Evolutionary conservation across 2,113 vertebrate genomes (phyloP), one percentile per base, ranked within the genome.

Genomic region (Coreoperca whiteheadi): DNA sequence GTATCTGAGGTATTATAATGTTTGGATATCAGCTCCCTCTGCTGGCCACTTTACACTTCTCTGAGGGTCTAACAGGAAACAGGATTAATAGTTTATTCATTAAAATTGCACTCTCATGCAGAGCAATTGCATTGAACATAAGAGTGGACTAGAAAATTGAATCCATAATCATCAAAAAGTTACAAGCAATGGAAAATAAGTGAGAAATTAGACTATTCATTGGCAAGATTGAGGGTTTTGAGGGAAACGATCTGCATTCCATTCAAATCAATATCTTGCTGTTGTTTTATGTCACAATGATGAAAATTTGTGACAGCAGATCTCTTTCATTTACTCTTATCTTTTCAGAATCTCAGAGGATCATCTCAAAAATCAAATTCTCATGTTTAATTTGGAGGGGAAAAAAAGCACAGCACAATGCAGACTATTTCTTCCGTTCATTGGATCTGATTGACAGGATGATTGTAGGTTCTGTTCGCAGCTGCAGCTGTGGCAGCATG

Each of bases 1-100:
- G 63, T 37, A 70, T 69, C 25, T 43, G 16, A 60, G 15, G 12
- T 34, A 48, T 60, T 51, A 67, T 81, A 88, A 91, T 85, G 67
- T 73, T 83, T 90, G 84, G 80, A 87, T 83, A 83, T 91, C 66
- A 69, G 91, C 91, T 72, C 93, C 92, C 91, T 92, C 93, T 93
- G 84, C 91, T 93, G 93, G 92, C 7, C 60, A 32, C 2, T 57
- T 65, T 10, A 2, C 2, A 11, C 15, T 25, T 60, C 60, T 48
- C 46, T 32, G 34, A 53, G 21, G 46, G 20, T 37, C 50, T 1
- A n/a, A 85, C 6, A n/a, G 65, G 63, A 75, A 68, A 46, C 6
- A n/a, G 1, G 5, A 43, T 76, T 51, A 61, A 28, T 67, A 74
- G 34, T 51, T 56, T 4, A 41, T 50, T 30, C 50, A 73, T 37